These are phyloP conservation scores for Ctena decussata DNA, from an alignment of 2,888 invertebrate species.

Conservation along the genomic window DNA sequence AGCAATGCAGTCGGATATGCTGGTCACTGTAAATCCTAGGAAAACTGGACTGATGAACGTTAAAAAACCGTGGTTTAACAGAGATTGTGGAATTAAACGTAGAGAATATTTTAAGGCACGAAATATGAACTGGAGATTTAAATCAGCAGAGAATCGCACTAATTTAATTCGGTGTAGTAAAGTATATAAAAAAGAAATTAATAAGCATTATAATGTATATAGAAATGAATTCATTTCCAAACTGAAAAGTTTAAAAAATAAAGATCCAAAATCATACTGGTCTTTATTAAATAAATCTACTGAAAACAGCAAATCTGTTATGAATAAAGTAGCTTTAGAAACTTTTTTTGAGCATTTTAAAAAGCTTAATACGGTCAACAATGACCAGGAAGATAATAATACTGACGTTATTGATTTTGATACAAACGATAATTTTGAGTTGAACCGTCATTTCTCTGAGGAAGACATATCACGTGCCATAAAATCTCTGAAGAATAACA, in stretches of 20 bases:
- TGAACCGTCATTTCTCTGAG: not conserved
- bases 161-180: not conserved
- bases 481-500: not conserved
- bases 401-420: not conserved
- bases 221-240: not conserved
- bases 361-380: not conserved
- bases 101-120: not conserved
- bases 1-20: too few relatives aligned
- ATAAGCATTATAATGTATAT: not conserved
- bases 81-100: not conserved
- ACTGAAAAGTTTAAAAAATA: not conserved
- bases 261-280: slow-evolving; percentile 6
- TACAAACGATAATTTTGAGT: not conserved
- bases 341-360: slow-evolving; percentile 6
- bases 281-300: not conserved
- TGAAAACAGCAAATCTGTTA: not conserved
- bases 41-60: too few relatives aligned
- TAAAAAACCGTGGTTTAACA: not conserved
- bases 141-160: not conserved
- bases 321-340: not conserved
- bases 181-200: not conserved
- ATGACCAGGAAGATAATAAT: not conserved
- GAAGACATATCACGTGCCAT: not conserved
- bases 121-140: slow-evolving; percentile 1
- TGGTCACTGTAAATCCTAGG: too few relatives aligned